These are phyloP conservation scores for Nymphalis polychloros DNA, from an alignment of 2,888 invertebrate species.

Conservation along the genomic window DNA sequence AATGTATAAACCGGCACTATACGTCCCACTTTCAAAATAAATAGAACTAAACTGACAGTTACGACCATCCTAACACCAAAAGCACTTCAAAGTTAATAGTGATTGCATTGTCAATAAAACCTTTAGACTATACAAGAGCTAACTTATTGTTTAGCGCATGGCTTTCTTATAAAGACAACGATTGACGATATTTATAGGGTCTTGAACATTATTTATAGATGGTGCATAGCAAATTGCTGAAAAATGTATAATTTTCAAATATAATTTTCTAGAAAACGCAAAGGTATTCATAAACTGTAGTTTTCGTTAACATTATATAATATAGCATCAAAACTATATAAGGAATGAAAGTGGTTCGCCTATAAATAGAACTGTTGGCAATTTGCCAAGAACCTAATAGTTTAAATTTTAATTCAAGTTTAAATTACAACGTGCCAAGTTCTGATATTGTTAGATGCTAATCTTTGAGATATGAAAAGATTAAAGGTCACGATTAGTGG, in stretches of 20 bases:
- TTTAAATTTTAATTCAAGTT: background rate
- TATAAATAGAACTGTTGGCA: slow-evolving; percentile 21
- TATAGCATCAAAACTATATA: slow-evolving; percentile 6
- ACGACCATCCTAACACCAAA: slow-evolving; percentile 14
- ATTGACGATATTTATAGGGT: background rate
- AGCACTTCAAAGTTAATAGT: slow-evolving; percentile 17
- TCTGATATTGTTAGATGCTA: slow-evolving; percentile 3
- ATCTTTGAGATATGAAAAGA: slow-evolving; percentile 10
- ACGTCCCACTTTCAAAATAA: slow-evolving; percentile 5
- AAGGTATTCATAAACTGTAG: background rate
- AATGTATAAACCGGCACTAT: no score
- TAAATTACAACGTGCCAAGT: slow-evolving; percentile 12
- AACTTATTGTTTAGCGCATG: no score
- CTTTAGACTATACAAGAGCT: slow-evolving; percentile 1
- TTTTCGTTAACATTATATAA: background rate
- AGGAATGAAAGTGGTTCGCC: slow-evolving; percentile 8
- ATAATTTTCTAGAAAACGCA: no score
- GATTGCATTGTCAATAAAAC: slow-evolving; percentile 12
- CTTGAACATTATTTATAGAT: background rate
- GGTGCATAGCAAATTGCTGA: no score
- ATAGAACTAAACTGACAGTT: slow-evolving; percentile 15
- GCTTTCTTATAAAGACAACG: background rate
- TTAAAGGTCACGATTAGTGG: background rate
- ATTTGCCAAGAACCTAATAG: slow-evolving; percentile 15
- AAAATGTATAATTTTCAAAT: no score